Conservation (phyloP, 1,140 invertebrate genomes). For the Drosophila tristis region DNA sequence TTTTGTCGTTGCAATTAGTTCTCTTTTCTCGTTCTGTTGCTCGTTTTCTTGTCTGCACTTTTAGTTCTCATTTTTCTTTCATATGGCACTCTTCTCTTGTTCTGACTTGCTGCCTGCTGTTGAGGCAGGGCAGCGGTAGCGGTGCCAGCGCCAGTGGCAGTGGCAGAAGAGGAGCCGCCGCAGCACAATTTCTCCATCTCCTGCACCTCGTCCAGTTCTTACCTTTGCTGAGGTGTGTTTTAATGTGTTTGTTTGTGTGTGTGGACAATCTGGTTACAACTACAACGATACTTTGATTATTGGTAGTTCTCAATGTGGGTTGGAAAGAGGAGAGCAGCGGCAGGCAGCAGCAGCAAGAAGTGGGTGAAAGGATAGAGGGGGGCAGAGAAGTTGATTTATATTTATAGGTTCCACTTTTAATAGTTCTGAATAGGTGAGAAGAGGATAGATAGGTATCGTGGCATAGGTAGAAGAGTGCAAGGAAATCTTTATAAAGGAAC, state of each 20-base stretch:
- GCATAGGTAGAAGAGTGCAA: neutral
- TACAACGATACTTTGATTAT: constrained; percentile 54
- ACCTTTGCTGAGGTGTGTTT: constrained; percentile 3
- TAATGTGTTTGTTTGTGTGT: constrained; percentile 25
- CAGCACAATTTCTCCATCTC: constrained; percentile 9
- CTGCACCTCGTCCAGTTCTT: neutral
- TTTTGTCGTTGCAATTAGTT: constrained; percentile 78
- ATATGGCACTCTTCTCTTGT: constrained; percentile 3
- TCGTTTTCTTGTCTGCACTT: constrained; percentile 63
- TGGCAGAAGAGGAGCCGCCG: neutral
- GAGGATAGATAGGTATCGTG: neutral
- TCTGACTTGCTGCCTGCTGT: constrained; percentile 36
- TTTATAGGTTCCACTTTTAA: neutral
- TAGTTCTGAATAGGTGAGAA: neutral
- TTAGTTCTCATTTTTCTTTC: constrained; percentile 42
- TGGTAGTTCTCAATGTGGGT: constrained; percentile 11
- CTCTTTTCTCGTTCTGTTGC: constrained; percentile 60
- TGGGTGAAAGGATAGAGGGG: constrained; percentile 11
- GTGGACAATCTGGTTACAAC: constrained; percentile 44
- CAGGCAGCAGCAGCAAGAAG: neutral
- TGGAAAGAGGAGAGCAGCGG: neutral
- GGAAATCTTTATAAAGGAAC: too few relatives aligned
- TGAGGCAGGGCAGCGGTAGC: constrained; percentile 28
- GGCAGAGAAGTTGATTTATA: constrained; percentile 24
- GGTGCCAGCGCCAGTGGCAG: too few relatives aligned